Evolutionary conservation across 2,888 invertebrate genomes (phyloP).

Genomic region (Netelia melanura): DNA sequence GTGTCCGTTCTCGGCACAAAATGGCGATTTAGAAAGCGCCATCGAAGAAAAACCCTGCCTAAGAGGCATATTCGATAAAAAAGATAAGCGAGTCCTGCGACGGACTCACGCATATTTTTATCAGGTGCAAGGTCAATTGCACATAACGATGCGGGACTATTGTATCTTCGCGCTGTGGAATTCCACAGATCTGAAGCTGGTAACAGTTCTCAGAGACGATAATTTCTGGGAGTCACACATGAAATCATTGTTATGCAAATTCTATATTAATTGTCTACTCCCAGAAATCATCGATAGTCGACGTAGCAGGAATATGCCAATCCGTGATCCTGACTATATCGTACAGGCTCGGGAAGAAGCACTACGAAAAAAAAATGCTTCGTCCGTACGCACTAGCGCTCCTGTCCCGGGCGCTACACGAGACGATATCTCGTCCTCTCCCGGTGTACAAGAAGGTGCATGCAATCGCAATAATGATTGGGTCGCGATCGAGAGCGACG

Average conservation of each 20-base stretch:
- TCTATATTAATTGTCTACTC: constrained; percentile 64
- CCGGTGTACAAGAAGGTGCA: not conserved
- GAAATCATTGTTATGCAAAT: constrained; percentile 55
- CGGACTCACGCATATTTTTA: constrained; percentile 65
- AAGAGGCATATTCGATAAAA: constrained; percentile 37
- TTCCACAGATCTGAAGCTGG: constrained; percentile 51
- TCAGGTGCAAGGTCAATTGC: constrained; percentile 71
- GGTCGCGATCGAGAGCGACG: not conserved
- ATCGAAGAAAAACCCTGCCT: constrained; percentile 32
- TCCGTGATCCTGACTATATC: constrained; percentile 65
- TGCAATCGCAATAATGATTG: not conserved
- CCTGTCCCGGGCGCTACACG: not conserved
- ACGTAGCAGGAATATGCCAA: constrained; percentile 57
- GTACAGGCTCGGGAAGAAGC: constrained; percentile 43
- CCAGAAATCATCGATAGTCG: constrained; percentile 69
- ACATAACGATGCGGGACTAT: constrained; percentile 62
- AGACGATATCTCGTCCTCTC: not conserved
- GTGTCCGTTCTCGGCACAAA: constrained; percentile 66
- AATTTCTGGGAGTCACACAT: constrained; percentile 66
- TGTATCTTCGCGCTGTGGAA: constrained; percentile 68
- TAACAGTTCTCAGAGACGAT: constrained; percentile 60
- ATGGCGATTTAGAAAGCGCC: constrained; percentile 57
- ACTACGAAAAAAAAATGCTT: not conserved
- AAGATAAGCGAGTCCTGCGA: constrained; percentile 51
- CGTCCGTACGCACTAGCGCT: too few relatives aligned